Evolutionary conservation across 2,888 invertebrate genomes (phyloP).

Genomic region (Nymphalis c-album): DNA sequence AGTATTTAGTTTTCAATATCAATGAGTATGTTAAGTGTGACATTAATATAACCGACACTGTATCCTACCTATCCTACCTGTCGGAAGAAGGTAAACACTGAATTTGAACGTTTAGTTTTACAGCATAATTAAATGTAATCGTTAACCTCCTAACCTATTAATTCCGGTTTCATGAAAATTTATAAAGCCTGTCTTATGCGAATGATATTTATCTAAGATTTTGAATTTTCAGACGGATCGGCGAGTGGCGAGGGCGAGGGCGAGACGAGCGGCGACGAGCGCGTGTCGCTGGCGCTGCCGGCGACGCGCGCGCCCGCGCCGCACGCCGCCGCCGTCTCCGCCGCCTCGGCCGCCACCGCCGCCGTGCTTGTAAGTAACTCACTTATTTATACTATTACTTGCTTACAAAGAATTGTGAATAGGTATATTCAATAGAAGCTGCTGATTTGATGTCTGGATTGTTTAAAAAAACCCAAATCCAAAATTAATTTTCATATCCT

Average conservation of each 20-base stretch:
- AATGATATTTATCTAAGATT: not conserved
- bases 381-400: not conserved
- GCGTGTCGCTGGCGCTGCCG: constrained; percentile 57
- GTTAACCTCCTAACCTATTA: too few species aligned
- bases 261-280: constrained; percentile 70
- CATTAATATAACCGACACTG: too few species aligned
- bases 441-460: not conserved
- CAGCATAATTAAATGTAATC: too few species aligned
- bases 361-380: constrained; percentile 40
- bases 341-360: constrained; percentile 45
- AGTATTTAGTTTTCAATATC: not conserved
- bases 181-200: not conserved
- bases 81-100: too few species aligned
- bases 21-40: not conserved
- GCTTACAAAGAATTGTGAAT: not conserved
- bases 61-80: too few species aligned
- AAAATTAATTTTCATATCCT: not conserved
- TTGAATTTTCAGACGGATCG: constrained; percentile 61
- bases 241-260: constrained; percentile 73
- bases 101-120: too few species aligned
- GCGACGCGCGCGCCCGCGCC: constrained; percentile 44
- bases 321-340: constrained; percentile 49
- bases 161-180: too few species aligned
- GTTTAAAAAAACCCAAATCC: not conserved
- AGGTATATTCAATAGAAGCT: not conserved